Percentiles rank a stretch among this genome's conserved stretches.
Conservation (phyloP, 2,888 invertebrate species). For the Cheilosia variabilis region DNA sequence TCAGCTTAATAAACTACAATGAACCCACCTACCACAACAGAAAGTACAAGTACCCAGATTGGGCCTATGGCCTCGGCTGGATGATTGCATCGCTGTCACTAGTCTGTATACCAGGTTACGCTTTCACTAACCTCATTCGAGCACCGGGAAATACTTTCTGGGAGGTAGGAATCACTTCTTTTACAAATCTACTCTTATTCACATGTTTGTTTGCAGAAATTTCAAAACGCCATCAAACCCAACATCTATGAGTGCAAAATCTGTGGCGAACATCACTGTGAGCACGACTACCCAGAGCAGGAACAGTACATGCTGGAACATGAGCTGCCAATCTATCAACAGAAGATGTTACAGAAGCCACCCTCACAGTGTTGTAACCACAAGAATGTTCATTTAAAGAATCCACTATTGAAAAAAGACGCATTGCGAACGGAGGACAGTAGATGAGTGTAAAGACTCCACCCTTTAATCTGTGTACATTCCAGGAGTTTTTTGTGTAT, state of each 20-base stretch:
- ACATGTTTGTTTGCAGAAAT: conserved; percentile 85
- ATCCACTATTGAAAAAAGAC: conserved; percentile 46
- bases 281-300: conserved; percentile 85
- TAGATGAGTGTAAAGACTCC: conserved; percentile 13
- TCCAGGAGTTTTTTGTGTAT: conserved; percentile 29
- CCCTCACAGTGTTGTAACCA: conserved; percentile 30
- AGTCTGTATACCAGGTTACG: conserved; percentile 93
- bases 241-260: conserved; percentile 89
- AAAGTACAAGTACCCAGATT: conserved; percentile 90
- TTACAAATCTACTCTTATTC: neutral
- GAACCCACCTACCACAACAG: conserved; percentile 93
- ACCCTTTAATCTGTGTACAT: conserved; percentile 11
- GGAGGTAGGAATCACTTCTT: conserved; percentile 85
- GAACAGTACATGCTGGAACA: conserved; percentile 84
- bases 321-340: conserved; percentile 77
- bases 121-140: conserved; percentile 88
- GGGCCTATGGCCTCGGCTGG: conserved; percentile 95
- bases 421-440: conserved; percentile 28
- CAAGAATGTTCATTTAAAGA: conserved; percentile 38
- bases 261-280: conserved; percentile 92
- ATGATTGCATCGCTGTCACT: conserved; percentile 92
- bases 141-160: conserved; percentile 89
- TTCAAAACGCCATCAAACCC: conserved; percentile 89
- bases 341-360: conserved; percentile 47
- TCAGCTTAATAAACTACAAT: conserved; percentile 94